Evolutionary conservation across 2,113 vertebrate genomes (phyloP), one percentile per base, ranked within the genome.

Genomic region (Hirundichthys speculiger): DNA sequence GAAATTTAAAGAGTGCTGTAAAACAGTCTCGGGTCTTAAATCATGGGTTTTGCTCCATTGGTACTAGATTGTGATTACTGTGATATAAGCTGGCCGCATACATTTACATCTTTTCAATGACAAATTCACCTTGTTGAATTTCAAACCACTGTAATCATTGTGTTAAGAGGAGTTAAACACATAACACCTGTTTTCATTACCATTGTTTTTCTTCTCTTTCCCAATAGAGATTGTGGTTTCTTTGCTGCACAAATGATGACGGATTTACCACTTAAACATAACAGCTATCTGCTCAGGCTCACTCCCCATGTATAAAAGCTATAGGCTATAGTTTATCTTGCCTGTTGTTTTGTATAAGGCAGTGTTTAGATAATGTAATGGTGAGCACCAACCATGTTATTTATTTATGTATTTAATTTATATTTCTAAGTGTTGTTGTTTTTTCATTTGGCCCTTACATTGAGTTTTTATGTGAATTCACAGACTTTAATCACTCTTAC

Each of bases 31-130:
- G 58, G 50, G 69, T 78, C 82, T 85, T 89, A 85, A 88, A 88
- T 88, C 82, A 83, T 58, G 70, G 75, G 27, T 57, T 66, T 70
- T 50, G 47, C 69, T 71, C 77, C 69, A 51, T 64, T 82, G 67
- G 80, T 83, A 52, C 57, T 72, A 60, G 52, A 64, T 71, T 75
- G 75, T 86, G 84, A 86, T 85, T 88, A 85, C 69, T 68, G 56
- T 80, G 80, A 88, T 84, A 70, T 88, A 85, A 89, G 76, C 43
- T 74, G 64, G 80, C 45, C 72, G 79, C 83, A 88, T 83, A 78
- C 85, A 87, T 87, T 88, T 86, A 82, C 78, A 82, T 84, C 63
- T 84, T 70, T 69, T 80, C 80, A 77, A 77, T 80, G 78, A 80
- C 78, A 77, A 73, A 83, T 64, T 88, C 80, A 86, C 78, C 75